A percentile compares a stretch with the other conserved stretches of the same genome.
phyloP scores from a whole-genome alignment of 1,140 invertebrate species.

The Myzus persicae region DNA sequence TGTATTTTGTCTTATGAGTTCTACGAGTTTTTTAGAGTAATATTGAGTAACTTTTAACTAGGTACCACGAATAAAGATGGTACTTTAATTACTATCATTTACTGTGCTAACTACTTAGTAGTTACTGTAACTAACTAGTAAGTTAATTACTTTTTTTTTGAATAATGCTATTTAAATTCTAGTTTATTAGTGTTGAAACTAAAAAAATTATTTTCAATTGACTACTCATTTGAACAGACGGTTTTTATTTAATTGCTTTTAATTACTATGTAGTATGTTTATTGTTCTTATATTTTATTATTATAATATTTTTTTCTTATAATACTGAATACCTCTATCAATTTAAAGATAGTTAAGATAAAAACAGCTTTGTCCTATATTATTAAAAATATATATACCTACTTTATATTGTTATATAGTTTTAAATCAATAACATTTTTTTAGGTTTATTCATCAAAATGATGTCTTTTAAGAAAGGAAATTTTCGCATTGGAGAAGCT shows the following conservation, averaged over 20 bases:
- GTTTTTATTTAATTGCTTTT: neutral
- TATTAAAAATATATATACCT: no score
- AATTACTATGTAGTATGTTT: no score
- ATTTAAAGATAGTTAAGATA: neutral
- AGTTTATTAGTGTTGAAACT: neutral
- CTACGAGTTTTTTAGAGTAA: no score
- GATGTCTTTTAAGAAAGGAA: constrained; percentile 77
- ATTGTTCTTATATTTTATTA: neutral
- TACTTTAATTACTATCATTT: no score
- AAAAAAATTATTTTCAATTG: neutral
- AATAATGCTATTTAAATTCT: neutral
- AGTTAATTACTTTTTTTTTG: neutral
- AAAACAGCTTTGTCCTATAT: neutral
- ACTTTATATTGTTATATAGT: no score
- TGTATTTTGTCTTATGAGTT: no score
- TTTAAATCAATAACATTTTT: neutral
- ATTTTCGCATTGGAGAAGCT: constrained; percentile 79
- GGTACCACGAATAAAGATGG: no score
- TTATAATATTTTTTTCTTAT: neutral
- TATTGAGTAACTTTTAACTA: no score
- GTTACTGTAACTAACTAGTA: no score
- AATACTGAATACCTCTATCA: neutral
- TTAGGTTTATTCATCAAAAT: constrained; percentile 64
- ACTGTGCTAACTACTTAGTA: no score
- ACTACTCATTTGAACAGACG: neutral